These are phyloP conservation scores for Anarrhichthys ocellatus DNA, from an alignment of 2,113 vertebrate genomes.

Conservation along the genomic window DNA sequence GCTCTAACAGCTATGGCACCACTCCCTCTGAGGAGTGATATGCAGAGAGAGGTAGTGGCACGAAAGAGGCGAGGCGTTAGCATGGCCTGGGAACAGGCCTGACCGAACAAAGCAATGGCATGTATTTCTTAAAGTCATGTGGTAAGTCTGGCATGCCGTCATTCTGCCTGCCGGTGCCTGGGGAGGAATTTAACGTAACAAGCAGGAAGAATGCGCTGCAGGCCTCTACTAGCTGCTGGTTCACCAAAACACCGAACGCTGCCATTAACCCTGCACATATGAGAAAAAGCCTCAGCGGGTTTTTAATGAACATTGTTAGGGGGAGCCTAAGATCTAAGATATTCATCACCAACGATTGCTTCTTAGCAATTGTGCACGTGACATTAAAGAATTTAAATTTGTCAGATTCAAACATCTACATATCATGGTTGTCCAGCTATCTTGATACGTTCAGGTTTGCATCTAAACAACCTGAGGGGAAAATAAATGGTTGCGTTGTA, in stretches of 20 bases:
- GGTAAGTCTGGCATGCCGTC: slow-evolving; percentile 43
- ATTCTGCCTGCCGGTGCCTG: slow-evolving; percentile 54
- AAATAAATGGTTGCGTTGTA: slow-evolving; percentile 28
- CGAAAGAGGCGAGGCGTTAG: slow-evolving; percentile 11
- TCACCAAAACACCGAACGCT: not conserved
- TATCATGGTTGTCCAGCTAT: not conserved
- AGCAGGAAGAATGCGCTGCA: slow-evolving; percentile 35
- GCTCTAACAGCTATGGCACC: not conserved
- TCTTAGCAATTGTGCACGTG: not conserved
- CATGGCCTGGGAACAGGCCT: slow-evolving; percentile 33
- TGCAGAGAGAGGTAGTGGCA: not conserved
- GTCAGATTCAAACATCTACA: not conserved
- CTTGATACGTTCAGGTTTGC: not conserved
- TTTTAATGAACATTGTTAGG: not conserved
- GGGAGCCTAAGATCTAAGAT: not conserved
- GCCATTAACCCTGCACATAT: not conserved
- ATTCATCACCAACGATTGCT: not conserved
- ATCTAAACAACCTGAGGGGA: slow-evolving; percentile 1
- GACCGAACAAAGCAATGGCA: slow-evolving; percentile 20
- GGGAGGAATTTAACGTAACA: slow-evolving; percentile 38
- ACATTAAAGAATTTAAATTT: slow-evolving; percentile 5
- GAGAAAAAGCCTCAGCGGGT: not conserved
- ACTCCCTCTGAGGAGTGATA: slow-evolving; percentile 13
- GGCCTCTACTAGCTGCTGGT: slow-evolving; percentile 27
- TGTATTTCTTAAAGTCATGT: slow-evolving; percentile 31